Conservation (phyloP, 1,140 invertebrate species). For the Xylocopa sonorina region DNA sequence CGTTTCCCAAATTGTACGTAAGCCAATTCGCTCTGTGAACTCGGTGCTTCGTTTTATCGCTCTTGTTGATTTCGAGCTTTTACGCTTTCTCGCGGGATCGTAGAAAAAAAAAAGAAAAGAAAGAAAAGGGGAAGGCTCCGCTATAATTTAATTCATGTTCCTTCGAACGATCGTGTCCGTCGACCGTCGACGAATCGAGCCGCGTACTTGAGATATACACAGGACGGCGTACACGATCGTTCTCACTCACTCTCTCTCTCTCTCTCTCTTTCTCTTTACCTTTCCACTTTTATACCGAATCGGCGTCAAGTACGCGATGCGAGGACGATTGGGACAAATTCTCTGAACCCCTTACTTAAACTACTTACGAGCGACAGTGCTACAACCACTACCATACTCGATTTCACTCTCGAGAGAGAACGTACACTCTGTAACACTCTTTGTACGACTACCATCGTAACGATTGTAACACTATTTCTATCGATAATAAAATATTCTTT, state of each 20-base stretch:
- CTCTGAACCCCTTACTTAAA: too few species aligned
- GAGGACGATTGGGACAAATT: too few species aligned
- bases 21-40: conserved; percentile 42
- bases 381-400: conserved; percentile 37
- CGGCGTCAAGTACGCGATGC: background rate
- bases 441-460: conserved; percentile 65
- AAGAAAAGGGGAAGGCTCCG: conserved; percentile 29
- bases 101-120: too few species aligned
- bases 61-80: conserved; percentile 63
- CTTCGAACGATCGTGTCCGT: background rate
- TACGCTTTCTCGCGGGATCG: conserved; percentile 49
- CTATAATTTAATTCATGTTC: conserved; percentile 26
- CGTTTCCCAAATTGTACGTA: conserved; percentile 43
- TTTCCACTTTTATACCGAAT: conserved; percentile 29
- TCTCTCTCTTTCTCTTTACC: background rate
- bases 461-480: conserved; percentile 72
- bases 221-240: conserved; percentile 41
- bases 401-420: conserved; percentile 50
- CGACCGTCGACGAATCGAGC: background rate
- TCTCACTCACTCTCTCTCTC: background rate
- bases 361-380: conserved; percentile 36
- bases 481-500: conserved; percentile 76
- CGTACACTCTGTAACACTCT: conserved; percentile 63
- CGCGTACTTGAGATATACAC: too few species aligned
- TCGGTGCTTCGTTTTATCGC: conserved; percentile 68